Conservation (phyloP, 2,113 vertebrate genomes). For the Galbula dea region DNA sequence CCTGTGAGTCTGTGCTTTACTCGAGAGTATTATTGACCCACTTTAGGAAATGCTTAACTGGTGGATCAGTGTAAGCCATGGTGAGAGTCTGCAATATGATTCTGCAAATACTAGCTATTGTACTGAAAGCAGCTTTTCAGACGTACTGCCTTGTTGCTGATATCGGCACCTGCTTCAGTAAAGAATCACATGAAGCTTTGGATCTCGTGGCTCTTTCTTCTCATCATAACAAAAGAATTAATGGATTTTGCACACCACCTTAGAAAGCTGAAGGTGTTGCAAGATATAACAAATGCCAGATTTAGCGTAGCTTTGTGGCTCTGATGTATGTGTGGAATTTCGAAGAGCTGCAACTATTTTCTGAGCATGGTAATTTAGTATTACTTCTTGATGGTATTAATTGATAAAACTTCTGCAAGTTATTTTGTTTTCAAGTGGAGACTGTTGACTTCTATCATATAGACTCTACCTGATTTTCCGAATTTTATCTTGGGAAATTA, state of each 20-base stretch:
- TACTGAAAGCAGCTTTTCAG: conserved; percentile 15
- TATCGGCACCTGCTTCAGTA: neutral
- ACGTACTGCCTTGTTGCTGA: neutral
- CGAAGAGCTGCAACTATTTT: conserved; percentile 17
- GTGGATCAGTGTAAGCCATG: neutral
- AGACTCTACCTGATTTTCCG: neutral
- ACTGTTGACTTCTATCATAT: neutral
- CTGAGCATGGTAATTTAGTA: neutral
- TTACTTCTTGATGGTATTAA: neutral
- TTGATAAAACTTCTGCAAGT: neutral
- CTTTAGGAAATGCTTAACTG: conserved; percentile 11
- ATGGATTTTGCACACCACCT: conserved; percentile 33
- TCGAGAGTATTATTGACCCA: conserved; percentile 27
- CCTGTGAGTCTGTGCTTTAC: neutral
- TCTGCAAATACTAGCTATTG: neutral
- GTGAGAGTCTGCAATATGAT: neutral
- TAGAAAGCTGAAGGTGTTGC: conserved; percentile 52
- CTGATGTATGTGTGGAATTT: conserved; percentile 25
- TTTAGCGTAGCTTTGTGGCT: conserved; percentile 8
- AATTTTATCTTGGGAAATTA: neutral
- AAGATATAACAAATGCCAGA: neutral
- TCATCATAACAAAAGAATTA: neutral
- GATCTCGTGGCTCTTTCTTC: conserved; percentile 24
- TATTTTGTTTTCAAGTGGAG: conserved; percentile 1
- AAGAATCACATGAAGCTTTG: conserved; percentile 26